Percentiles rank a stretch among this genome's conserved stretches.
phyloP scores from a whole-genome alignment of 2,113 vertebrate genomes.

The Silurus meridionalis region DNA sequence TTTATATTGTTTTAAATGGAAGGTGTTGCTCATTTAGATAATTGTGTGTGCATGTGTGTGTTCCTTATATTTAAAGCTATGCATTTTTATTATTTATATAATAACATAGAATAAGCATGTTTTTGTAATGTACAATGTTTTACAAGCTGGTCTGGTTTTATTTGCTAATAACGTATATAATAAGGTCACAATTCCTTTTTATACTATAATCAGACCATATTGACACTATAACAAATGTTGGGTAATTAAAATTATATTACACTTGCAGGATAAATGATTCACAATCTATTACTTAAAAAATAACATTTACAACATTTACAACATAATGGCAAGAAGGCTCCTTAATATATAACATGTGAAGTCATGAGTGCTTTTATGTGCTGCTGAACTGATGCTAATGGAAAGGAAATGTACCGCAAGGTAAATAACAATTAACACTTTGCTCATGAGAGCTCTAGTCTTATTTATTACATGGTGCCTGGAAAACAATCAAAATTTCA shows the following conservation, averaged over 20 bases:
- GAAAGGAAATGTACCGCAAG: neutral
- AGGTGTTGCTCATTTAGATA: neutral
- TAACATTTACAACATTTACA: neutral
- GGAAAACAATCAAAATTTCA: slow-evolving; percentile 41
- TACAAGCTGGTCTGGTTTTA: neutral
- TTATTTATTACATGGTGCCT: slow-evolving; percentile 35
- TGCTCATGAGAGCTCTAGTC: slow-evolving; percentile 4
- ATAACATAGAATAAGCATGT: too few relatives aligned
- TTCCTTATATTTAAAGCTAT: too few relatives aligned
- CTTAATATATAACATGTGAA: neutral
- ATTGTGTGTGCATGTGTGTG: too few relatives aligned
- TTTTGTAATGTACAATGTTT: neutral
- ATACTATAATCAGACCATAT: neutral
- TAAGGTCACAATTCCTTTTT: neutral
- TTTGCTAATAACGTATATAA: neutral
- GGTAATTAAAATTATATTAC: neutral
- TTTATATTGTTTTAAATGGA: neutral
- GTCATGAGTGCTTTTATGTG: neutral
- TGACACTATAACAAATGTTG: neutral
- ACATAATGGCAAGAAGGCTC: neutral
- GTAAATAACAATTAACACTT: slow-evolving; percentile 55
- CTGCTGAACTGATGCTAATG: neutral
- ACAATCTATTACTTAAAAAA: neutral
- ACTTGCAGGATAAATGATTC: neutral
- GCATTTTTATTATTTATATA: too few relatives aligned